Base-by-base conservation (phyloP, 2,888 invertebrate species). In the Diaperis boleti region DNA sequence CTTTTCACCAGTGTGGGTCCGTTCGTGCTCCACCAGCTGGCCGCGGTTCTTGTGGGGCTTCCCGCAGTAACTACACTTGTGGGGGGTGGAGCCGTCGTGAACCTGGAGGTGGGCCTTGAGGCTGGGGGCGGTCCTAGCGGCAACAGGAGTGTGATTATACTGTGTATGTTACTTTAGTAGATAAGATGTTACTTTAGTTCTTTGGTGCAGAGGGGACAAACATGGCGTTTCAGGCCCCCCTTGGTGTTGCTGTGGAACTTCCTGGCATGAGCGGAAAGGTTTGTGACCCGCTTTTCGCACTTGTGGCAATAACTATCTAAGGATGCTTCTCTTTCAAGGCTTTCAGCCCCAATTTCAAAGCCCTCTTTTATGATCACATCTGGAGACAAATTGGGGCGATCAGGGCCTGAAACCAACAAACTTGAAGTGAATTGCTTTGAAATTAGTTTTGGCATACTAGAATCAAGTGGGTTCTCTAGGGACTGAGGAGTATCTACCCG, bases 1-100 rank as follows among this genome's bases (percentile, higher is more conserved):
- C 47, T 72, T 71, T 55, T 77, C 77, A 1, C 76, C 76, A 0
- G 78, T 78, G 45, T 79, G 79, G 1, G 71, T 75, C 7, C 76
- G 63, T 50, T 76, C 75, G 59, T 79, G 79, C 5, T 73, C 71
- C 0, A 70, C 65, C 17, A 77, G 57, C 50, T 75, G 73, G 5
- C 73, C 69, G n/a, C 74, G 69, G 5, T 74, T 73, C n/a, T 66
- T 69, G 55, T 74, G 71, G n/a, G 72, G 72, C 65, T 74, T 76
- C n/a, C 70, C 71, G 54, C 79, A 79, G 56, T 67, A 76, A 33
- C 66, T 63, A 61, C 79, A 79, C 47, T 70, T 70, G 14, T 75
- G 75, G 1, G 75, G 74, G 8, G 71, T 70, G 45, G 72, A 72
- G 0, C 76, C 76, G 15, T 74, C 76, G 41, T 79, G 78, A 1